Evolutionary conservation across 1,140 invertebrate genomes (phyloP), one percentile per base, ranked within the genome.

Genomic region (Phenacoccus solenopsis): DNA sequence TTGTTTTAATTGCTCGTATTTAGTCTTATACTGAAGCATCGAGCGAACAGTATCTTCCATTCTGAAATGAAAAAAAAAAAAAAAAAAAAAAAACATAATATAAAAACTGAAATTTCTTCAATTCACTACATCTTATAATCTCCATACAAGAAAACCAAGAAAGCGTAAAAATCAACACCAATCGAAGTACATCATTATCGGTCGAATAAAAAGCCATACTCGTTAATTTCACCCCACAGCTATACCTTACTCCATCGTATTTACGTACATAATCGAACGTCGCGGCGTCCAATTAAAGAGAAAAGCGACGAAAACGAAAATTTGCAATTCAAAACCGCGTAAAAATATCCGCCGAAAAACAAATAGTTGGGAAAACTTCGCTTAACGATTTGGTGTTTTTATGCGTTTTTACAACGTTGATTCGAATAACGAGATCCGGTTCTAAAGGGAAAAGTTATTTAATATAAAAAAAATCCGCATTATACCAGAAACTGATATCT

Each of bases 1-100:
- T 77, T 90, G 87, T 79, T 89, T 88, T 77, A 90, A 78, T 80
- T 88, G 87, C 75, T 90, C 89, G 72, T 86, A 86, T 74, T 86
- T 85, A 74, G 84, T 85, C 78, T 90, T 90, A 79, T 90, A 89
- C 75, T 89, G 86, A 74, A 88, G 78, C 80, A 88, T 81, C 24
- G 85, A 83, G 68, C 85, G 83, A 68, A 88, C 85, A 70, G 86
- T 87, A 76, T 88, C 87, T 78, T 89, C 87, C 87, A 88, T 88
- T 78, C 87, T 89, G 82, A 0, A 74, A 73, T 20, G 71, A 27
- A 68, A 61, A 13, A n/a, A 49, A 67, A 67, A 68, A 28, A 67
- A 56, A 38, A 16, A 64, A 25, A 56, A 59, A 20, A 9, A 59
- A 59, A 5, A 59, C 21, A 20, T 20, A 38, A 64, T 27, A 25